phyloP scores from a whole-genome alignment of 2,888 invertebrate species.

The Agrotis ipsilon region DNA sequence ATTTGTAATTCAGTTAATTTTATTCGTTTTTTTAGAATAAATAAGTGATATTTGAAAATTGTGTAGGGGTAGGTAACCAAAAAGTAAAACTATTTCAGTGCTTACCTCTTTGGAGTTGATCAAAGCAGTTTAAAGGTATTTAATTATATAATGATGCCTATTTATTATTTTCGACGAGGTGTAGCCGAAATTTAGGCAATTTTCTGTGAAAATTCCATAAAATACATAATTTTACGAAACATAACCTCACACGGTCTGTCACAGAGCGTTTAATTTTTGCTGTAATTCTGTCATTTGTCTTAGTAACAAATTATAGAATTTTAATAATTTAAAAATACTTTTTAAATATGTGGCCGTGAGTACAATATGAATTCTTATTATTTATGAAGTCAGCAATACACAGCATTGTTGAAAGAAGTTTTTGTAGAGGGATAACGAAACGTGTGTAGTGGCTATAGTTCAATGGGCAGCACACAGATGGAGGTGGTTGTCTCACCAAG shows the following conservation, averaged over 20 bases:
- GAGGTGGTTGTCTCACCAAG: no score
- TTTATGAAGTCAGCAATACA: no score
- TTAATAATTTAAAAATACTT: no score
- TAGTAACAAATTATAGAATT: background rate
- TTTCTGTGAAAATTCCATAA: background rate
- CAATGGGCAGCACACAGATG: no score
- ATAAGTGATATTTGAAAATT: slow-evolving; percentile 48
- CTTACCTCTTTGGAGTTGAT: slow-evolving; percentile 48
- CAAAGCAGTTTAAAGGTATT: slow-evolving; percentile 35
- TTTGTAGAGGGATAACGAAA: no score
- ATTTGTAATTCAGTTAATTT: slow-evolving; percentile 57
- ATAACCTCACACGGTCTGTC: slow-evolving; percentile 36
- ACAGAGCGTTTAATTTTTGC: slow-evolving; percentile 50
- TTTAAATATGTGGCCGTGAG: no score
- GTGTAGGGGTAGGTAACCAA: slow-evolving; percentile 47
- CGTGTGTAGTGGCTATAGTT: no score
- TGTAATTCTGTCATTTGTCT: background rate
- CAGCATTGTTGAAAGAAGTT: no score
- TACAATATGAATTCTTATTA: no score
- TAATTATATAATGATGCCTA: background rate
- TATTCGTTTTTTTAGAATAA: slow-evolving; percentile 48
- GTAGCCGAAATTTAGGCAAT: background rate
- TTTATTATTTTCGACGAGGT: background rate
- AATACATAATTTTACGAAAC: background rate
- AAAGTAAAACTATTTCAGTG: slow-evolving; percentile 27